Base-by-base conservation (phyloP, 2,888 invertebrate genomes). In the Xanthia togata region DNA sequence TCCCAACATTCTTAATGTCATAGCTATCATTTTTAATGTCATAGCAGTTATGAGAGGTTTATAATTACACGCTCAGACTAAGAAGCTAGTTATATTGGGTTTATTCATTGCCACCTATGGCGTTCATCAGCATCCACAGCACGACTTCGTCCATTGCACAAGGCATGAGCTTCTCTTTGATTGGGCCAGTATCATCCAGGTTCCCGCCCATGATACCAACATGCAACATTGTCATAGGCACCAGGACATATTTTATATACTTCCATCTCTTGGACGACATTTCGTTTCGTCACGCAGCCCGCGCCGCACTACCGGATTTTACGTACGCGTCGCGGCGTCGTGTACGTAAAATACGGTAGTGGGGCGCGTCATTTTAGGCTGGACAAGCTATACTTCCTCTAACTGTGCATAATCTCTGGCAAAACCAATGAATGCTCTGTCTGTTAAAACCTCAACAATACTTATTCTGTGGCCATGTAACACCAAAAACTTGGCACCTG, bases 401-500 rank as follows among this genome's bases (percentile, higher is more conserved):
- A 57, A 57, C 2, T 57, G 26, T 26, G 26, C 55, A 12, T n/a
- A n/a, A 20, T 3, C 4, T 50, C 12, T 23, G 5, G 14, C 8
- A 50, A 53, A 69, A 31, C 11, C 0, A 23, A 20, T 26, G 55
- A 57, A 57, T 26, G 2, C 2, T 26, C 14, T 11, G 23, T 73
- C 64, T 59, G 20, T 14, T 44, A 44, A 26, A 31, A 14, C 5
- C 4, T 64, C 2, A 20, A 31, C 26, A 23, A 31, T 59, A 17
- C n/a, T 65, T 90, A 86, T 23, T 92, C 91, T 92, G 71, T 91
- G 87, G 9, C 57, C 59, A 26, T 64, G 72, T 81, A 82, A 77
- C 75, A 81, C 79, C 68, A 70, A 83, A 83, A 81, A 86, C 57
- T 82, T 79, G 78, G 83, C 95, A 96, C 94, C 95, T 95, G 96